Base-by-base conservation (phyloP, 1,140 invertebrate genomes). In the Pissodes strobi region DNA sequence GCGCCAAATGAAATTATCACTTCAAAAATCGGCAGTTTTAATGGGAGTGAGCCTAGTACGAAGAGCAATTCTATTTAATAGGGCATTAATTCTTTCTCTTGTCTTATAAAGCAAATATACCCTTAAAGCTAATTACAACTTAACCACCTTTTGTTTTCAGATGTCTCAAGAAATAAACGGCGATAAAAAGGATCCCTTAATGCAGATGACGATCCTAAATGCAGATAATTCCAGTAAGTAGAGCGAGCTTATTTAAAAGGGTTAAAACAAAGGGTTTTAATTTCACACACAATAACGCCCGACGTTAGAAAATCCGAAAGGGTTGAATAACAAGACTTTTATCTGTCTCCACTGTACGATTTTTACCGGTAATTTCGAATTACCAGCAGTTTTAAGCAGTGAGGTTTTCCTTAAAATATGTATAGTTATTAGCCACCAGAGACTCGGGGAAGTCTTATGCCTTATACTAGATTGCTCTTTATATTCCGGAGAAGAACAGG, bases 201-300 rank as follows among this genome's bases (percentile, higher is more conserved):
- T 53, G 51, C 15, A 53, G 18, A 25, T 52, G 13, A 45, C 25
- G 25, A 27, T 18, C 9, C 9, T 21, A 18, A 21, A 45, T 45
- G 41, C 30, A 18, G 56, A 59, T 59, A 4, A 59, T 13, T 49
- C 37, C 27, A 8, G 41, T 37, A 48, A 59, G 23, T 37, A 59
- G 34, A 49, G 19, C 53, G 13, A 61, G 56, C 17, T 59, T 59
- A 59, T 48, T 46, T 30, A 46, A 65, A 69, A 45, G 63, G 68
- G 56, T 65, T 64, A 58, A 66, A 62, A 63, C 60, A 64, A 57
- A 57, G 72, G 67, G 58, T 70, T 72, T 75, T 73, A 75, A 75
- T 75, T 75, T 75, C 73, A 75, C 73, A 75, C 73, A 72, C 73
- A 75, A 75, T 75, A 75, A 75, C 70, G 64, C 68, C 27, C 68